A percentile compares a stretch with the other conserved stretches of the same genome.
These are phyloP conservation scores for Falcaria lacertinaria DNA, from an alignment of 2,888 invertebrate genomes.

Conservation along the genomic window DNA sequence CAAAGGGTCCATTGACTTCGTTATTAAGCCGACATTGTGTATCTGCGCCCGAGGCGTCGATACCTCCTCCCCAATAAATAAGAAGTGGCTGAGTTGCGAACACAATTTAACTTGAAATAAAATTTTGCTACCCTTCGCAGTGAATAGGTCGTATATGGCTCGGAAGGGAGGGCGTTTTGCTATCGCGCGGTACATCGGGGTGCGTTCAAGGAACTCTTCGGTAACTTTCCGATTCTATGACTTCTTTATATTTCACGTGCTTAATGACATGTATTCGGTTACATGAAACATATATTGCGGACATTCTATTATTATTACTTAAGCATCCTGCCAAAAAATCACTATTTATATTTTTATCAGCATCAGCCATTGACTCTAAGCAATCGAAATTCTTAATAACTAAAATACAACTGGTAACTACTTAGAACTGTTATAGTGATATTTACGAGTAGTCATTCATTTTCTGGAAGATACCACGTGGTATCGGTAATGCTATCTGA, in stretches of 20 bases:
- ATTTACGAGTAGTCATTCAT: background rate
- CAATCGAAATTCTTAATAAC: no score
- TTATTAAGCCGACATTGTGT: constrained; percentile 45
- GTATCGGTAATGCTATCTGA: background rate
- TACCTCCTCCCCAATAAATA: constrained; percentile 59
- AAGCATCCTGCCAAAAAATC: no score
- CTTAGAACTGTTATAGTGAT: background rate
- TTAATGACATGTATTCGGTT: constrained; percentile 52
- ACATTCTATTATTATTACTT: no score
- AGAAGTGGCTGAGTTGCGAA: constrained; percentile 65
- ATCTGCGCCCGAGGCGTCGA: constrained; percentile 46
- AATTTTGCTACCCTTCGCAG: constrained; percentile 68
- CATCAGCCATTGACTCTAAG: no score
- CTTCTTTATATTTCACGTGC: constrained; percentile 58
- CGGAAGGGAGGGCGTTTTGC: constrained; percentile 51
- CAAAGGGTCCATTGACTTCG: constrained; percentile 54
- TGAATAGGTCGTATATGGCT: constrained; percentile 64
- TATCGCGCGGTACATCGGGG: constrained; percentile 53
- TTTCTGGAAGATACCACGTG: background rate
- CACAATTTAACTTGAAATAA: constrained; percentile 77
- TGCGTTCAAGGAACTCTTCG: constrained; percentile 43
- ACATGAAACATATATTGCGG: no score
- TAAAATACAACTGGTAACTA: no score
- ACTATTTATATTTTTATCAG: no score
- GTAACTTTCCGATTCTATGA: constrained; percentile 57